Evolutionary conservation across 1,140 invertebrate genomes (phyloP), one percentile per base, ranked within the genome.

Genomic region (Drosophila simulans): DNA sequence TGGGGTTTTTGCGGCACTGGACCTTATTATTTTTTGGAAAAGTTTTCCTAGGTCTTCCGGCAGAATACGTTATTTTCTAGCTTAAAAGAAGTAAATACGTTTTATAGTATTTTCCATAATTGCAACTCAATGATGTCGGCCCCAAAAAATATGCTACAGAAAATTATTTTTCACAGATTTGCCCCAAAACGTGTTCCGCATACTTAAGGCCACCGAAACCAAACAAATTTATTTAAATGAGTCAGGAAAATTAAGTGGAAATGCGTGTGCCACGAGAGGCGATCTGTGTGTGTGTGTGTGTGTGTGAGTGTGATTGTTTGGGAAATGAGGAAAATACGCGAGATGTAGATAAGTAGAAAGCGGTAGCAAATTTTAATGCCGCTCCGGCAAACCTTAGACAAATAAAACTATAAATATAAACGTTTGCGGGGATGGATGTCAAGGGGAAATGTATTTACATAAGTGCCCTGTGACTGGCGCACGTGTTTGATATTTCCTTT

Each of bases 351-450:
- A 86, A 75, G 49, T 63, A 46, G 62, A 71, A 68, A 56, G 52
- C 57, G 17, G 57, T 42, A 31, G 48, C 45, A 77, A 55, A 77
- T 77, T 77, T 77, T 69, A 77, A 77, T 77, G 73, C 55, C 56
- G 53, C 53, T 48, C 45, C 37, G 46, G 55, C 55, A 69, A 51
- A 64, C 65, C 57, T 75, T 71, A 88, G 69, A 76, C 84, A 86
- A 86, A 89, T 89, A 86, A 89, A 86, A 86, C 83, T 86, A 88
- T 86, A 86, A 89, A 86, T 89, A 83, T 69, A 53, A 55, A 17
- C 42, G 15, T 45, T 34, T 45, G 27, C 31, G 58, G 54, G 52
- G 17, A 42, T 13, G 52, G 17, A 42, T 13, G 39, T 7, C 8
- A 39, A 22, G 1, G 17, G 8, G 49, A 55, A 49, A 49, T 43